Base-by-base conservation (phyloP, 92 coral and sea anemone genomes). In the Epizoanthus stellaris region DNA sequence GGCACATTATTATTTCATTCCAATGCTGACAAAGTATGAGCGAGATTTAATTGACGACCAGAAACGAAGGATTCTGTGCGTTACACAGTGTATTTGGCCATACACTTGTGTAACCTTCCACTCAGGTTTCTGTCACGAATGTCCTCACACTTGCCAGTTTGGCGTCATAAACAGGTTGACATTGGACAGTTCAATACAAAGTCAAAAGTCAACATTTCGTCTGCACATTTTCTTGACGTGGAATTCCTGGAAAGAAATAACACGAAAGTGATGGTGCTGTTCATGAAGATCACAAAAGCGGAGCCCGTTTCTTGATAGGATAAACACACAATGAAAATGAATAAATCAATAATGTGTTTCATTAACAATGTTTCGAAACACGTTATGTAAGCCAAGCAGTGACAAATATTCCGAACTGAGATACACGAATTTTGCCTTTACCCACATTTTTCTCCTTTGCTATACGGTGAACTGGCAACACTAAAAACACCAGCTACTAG, bases 151-250 rank as follows among this genome's bases (percentile, higher is more conserved):
- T 59, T 58, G 36, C 66, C 65, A 25, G 64, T 40, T 45, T 73
- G 53, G 65, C 25, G 82, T 85, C 34, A 94, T 92, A 94, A 90
- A 54, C 92, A 94, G n/a, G 98, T 94, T 7, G 98, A 92, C 77
- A 94, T 86, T 5, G 98, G 77, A 7, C 91, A 89, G 88, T 94
- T 94, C 42, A 65, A 58, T 63, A 94, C 93, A 69, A 94, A 94
- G 85, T 65, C 85, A 82, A 81, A 92, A 82, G 54, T 90, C 20
- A 94, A 82, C 63, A 94, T 86, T 67, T 94, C 95, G 10, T 94
- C 98, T 11, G 94, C 94, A 5, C 91, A 88, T 59, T 94, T 94
- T 81, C 98, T 84, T 66, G 92, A 82, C 62, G 75, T 66, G 11
- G 98, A 90, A 70, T 92, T 89, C 92, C 95, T 94, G 62, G 5